These are phyloP conservation scores for Lepilemur septentrionalis DNA, from an alignment of 2,797 vertebrate species.

Conservation along the genomic window DNA sequence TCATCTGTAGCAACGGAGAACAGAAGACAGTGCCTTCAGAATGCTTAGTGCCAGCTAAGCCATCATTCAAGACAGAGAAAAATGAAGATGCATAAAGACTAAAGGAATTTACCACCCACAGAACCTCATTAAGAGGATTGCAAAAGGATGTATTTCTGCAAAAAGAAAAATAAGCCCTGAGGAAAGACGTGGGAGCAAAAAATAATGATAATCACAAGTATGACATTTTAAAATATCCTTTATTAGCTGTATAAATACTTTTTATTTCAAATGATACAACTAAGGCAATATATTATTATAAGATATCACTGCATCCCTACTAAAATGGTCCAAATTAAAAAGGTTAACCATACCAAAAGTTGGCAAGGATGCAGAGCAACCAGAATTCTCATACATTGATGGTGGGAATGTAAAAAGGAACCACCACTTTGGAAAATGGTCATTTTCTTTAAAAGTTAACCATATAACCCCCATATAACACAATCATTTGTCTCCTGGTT, in stretches of 20 bases:
- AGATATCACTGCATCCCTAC: background rate
- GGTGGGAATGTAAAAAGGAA: background rate
- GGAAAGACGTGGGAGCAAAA: background rate
- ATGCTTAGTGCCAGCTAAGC: background rate
- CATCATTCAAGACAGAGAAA: background rate
- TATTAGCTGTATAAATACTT: background rate
- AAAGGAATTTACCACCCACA: background rate
- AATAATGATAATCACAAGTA: background rate
- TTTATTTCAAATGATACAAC: constrained; percentile 29
- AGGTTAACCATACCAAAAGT: background rate
- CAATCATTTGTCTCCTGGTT: background rate
- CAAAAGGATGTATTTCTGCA: background rate
- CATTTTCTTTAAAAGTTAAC: background rate
- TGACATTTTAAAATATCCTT: background rate
- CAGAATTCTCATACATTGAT: background rate
- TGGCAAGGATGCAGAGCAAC: background rate
- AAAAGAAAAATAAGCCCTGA: background rate
- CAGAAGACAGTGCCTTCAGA: background rate
- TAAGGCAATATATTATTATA: background rate
- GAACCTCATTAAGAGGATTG: background rate
- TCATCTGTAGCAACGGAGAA: background rate
- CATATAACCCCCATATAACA: background rate
- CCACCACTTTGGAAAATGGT: background rate
- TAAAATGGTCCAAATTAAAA: background rate
- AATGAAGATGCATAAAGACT: background rate